phyloP scores from a whole-genome alignment of 92 coral and sea anemone genomes.

The Palythoa grandis region DNA sequence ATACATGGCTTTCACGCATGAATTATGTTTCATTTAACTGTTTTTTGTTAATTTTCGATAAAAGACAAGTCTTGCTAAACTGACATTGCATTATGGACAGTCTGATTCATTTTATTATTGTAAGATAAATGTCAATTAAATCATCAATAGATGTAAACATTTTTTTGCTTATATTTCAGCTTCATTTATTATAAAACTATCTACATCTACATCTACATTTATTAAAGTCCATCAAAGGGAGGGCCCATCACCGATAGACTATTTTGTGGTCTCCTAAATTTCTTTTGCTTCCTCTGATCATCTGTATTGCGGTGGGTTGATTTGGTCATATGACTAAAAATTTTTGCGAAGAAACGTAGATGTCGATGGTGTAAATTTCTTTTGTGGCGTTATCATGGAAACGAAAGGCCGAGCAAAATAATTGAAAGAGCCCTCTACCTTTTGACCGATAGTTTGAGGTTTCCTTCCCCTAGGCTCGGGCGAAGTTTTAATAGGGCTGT shows the following conservation, averaged over 20 bases:
- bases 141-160: conserved; percentile 6
- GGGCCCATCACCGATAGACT: no score
- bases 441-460: neutral
- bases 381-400: neutral
- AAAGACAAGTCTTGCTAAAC: neutral
- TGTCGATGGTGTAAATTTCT: neutral
- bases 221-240: no score
- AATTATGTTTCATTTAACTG: neutral
- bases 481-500: neutral
- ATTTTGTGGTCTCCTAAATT: neutral
- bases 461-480: neutral
- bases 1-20: neutral
- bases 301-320: neutral
- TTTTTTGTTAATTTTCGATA: neutral
- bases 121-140: conserved; percentile 42
- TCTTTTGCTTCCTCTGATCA: neutral
- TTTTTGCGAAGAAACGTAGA: neutral
- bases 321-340: neutral
- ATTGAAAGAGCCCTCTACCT: neutral
- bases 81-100: neutral
- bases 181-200: neutral
- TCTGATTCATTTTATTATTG: conserved; percentile 1
- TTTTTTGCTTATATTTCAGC: neutral
- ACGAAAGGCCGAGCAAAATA: conserved; percentile 7
- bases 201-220: no score